A percentile compares a stretch with the other conserved stretches of the same genome.
Evolutionary conservation across 2,797 vertebrate species (phyloP).

Genomic region (Mormyrops boulengeri): DNA sequence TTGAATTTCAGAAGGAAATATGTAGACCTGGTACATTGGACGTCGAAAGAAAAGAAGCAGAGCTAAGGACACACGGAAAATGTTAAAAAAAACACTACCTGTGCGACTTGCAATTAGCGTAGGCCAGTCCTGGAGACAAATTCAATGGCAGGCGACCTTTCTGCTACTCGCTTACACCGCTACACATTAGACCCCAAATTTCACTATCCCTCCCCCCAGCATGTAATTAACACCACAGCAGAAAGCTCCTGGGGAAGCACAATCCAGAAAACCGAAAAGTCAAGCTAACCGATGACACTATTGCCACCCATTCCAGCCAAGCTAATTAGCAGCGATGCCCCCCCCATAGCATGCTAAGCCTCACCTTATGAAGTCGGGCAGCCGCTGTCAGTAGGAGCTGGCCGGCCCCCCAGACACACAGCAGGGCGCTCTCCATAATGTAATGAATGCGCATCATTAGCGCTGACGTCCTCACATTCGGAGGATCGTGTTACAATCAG

Average conservation of each 20-base stretch:
- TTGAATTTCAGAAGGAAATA: not conserved
- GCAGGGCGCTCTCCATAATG: not conserved
- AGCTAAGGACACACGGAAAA: not conserved
- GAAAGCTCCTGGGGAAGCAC: not conserved
- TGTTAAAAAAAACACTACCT: not conserved
- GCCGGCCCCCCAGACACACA: not conserved
- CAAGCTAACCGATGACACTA: not conserved
- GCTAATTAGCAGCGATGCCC: not conserved
- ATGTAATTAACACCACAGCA: not conserved
- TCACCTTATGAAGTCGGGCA: conserved; percentile 5
- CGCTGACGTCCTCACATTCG: not conserved
- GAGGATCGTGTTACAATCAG: not conserved
- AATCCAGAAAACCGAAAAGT: not conserved
- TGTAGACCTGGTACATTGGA: not conserved
- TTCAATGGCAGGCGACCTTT: not conserved
- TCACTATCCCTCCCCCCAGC: not conserved
- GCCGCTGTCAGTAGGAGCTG: conserved; percentile 19
- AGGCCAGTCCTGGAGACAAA: not conserved
- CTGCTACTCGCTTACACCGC: not conserved
- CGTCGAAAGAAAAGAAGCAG: not conserved
- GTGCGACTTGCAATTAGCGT: not conserved
- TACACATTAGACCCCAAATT: not conserved
- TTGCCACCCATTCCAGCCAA: conserved; percentile 18
- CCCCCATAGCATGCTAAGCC: not conserved
- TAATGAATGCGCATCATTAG: conserved; percentile 23